A percentile compares a stretch with the other conserved stretches of the same genome.
phyloP scores from a whole-genome alignment of 64 coral and sea anemone species.

The Platygyra sinensis region DNA sequence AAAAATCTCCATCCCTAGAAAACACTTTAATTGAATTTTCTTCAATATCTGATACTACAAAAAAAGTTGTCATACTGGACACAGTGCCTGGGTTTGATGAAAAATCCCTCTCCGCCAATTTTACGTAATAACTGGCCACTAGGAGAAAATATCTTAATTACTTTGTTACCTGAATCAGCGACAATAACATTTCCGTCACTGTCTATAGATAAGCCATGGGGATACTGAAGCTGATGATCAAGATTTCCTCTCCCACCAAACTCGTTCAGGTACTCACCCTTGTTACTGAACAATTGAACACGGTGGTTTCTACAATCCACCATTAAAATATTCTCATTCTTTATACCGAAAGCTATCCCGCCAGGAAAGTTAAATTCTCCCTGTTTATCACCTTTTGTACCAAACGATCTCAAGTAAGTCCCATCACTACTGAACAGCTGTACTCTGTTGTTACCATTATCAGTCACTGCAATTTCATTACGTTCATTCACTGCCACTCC shows the following conservation, averaged over 20 bases:
- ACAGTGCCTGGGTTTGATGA: neutral
- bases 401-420: neutral
- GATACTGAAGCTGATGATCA: neutral
- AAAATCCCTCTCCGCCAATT: neutral
- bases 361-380: neutral
- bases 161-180: neutral
- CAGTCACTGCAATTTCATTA: neutral
- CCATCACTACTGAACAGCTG: neutral
- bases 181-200: neutral
- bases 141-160: neutral
- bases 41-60: neutral
- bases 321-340: neutral
- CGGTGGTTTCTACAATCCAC: neutral
- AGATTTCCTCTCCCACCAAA: neutral
- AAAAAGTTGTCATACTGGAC: neutral
- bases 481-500: neutral
- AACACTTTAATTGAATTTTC: neutral
- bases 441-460: neutral
- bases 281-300: neutral
- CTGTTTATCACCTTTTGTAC: neutral
- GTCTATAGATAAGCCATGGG: neutral
- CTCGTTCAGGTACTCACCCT: neutral
- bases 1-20: neutral
- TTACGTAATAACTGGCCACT: neutral
- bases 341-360: neutral